A percentile compares a stretch with the other conserved stretches of the same genome.
These are phyloP conservation scores for Percopsis transmontana DNA, from an alignment of 2,113 vertebrate species.

Conservation along the genomic window DNA sequence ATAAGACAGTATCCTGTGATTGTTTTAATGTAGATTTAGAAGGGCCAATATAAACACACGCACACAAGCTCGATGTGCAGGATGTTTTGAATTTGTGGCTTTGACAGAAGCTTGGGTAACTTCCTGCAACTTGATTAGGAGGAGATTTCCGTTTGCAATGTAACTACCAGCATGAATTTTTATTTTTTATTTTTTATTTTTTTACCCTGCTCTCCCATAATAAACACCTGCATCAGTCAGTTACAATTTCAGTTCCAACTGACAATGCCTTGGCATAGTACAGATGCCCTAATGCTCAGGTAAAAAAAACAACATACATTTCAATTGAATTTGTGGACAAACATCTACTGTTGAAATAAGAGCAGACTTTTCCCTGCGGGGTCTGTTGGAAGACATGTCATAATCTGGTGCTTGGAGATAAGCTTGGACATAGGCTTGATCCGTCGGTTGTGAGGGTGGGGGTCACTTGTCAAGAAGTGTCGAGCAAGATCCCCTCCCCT, in stretches of 20 bases:
- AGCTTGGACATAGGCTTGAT: slow-evolving; percentile 7
- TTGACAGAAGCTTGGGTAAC: slow-evolving; percentile 9
- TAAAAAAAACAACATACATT: slow-evolving; percentile 24
- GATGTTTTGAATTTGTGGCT: slow-evolving; percentile 24
- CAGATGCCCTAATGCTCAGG: slow-evolving; percentile 58
- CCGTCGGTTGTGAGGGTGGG: slow-evolving; percentile 21
- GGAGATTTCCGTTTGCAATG: slow-evolving; percentile 15
- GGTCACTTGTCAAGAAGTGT: slow-evolving; percentile 32
- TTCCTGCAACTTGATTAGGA: neutral
- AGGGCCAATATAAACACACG: slow-evolving; percentile 29
- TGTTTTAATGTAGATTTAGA: slow-evolving; percentile 21
- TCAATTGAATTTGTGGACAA: slow-evolving; percentile 51
- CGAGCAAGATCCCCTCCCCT: slow-evolving; percentile 8
- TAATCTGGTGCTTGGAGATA: slow-evolving; percentile 40
- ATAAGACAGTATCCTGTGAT: slow-evolving; percentile 62
- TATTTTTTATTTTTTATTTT: neutral
- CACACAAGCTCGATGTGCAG: neutral
- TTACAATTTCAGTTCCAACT: neutral
- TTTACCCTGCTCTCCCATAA: neutral
- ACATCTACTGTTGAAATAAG: neutral
- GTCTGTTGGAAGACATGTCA: neutral
- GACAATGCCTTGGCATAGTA: neutral
- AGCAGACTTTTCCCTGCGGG: neutral
- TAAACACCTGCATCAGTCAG: neutral
- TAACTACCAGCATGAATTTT: slow-evolving; percentile 40